Evolutionary conservation across 2,797 vertebrate genomes (phyloP).

Genomic region (Choloepus didactylus): DNA sequence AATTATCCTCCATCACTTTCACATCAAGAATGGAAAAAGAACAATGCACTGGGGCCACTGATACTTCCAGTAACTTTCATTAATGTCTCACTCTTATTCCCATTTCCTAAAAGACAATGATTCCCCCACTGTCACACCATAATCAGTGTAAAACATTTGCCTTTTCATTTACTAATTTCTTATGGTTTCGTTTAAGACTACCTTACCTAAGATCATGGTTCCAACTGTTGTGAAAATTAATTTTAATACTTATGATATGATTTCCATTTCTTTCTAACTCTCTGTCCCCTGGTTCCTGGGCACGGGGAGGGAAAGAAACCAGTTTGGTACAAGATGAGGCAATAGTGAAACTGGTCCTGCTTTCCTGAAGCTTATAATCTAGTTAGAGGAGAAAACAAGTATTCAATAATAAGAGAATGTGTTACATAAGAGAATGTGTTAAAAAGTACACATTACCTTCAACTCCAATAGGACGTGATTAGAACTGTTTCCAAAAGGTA

Average conservation of each 20-base stretch:
- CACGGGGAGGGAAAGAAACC: not conserved
- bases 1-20: not conserved
- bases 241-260: not conserved
- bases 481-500: not conserved
- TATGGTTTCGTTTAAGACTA: not conserved
- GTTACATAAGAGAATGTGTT: too few relatives aligned
- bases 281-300: not conserved
- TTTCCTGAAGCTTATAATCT: not conserved
- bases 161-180: not conserved
- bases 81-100: not conserved
- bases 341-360: not conserved
- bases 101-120: not conserved
- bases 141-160: not conserved
- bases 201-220: not conserved
- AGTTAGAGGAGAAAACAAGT: not conserved
- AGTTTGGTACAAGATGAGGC: not conserved
- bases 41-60: not conserved
- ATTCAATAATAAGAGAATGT: not conserved
- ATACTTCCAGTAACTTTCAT: not conserved
- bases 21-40: not conserved
- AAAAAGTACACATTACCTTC: not conserved
- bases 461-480: not conserved
- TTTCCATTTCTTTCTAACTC: not conserved
- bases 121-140: not conserved
- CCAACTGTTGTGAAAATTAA: not conserved